A percentile compares a stretch with the other conserved stretches of the same genome.
phyloP scores from a whole-genome alignment of 1,140 invertebrate species.

The Lucilia cuprina region DNA sequence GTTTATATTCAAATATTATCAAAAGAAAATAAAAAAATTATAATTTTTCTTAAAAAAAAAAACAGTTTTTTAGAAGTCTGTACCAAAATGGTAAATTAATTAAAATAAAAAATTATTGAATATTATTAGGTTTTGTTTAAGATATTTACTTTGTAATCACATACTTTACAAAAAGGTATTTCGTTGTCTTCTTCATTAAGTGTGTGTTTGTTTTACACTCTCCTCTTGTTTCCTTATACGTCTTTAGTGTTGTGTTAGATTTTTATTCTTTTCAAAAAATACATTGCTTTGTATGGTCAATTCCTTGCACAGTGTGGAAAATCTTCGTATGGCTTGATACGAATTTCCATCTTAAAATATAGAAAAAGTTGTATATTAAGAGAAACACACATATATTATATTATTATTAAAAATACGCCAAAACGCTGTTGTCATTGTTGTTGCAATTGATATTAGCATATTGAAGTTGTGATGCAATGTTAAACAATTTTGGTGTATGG shows the following conservation, averaged over 20 bases:
- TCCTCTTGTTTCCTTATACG: neutral
- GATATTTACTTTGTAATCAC: conserved; percentile 13
- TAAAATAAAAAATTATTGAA: neutral
- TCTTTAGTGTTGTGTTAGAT: conserved; percentile 51
- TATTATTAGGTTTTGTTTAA: neutral
- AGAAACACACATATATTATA: neutral
- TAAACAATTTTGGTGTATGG: too few relatives aligned
- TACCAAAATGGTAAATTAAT: neutral
- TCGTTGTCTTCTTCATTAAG: neutral
- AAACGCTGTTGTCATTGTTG: neutral
- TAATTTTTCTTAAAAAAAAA: too few relatives aligned
- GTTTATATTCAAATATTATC: too few relatives aligned
- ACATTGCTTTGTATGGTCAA: conserved; percentile 55
- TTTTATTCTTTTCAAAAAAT: conserved; percentile 59
- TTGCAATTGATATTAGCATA: too few relatives aligned
- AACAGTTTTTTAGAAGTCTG: too few relatives aligned
- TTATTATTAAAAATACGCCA: neutral
- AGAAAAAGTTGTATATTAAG: neutral
- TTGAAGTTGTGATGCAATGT: too few relatives aligned
- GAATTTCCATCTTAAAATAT: conserved; percentile 14
- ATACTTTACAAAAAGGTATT: neutral
- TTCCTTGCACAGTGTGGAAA: conserved; percentile 61
- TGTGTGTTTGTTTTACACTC: neutral
- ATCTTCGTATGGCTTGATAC: conserved; percentile 51
- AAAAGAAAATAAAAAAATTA: too few relatives aligned